Evolutionary conservation across 2,113 vertebrate genomes (phyloP), one percentile per base, ranked within the genome.

Genomic region (Hemibates koningsi): DNA sequence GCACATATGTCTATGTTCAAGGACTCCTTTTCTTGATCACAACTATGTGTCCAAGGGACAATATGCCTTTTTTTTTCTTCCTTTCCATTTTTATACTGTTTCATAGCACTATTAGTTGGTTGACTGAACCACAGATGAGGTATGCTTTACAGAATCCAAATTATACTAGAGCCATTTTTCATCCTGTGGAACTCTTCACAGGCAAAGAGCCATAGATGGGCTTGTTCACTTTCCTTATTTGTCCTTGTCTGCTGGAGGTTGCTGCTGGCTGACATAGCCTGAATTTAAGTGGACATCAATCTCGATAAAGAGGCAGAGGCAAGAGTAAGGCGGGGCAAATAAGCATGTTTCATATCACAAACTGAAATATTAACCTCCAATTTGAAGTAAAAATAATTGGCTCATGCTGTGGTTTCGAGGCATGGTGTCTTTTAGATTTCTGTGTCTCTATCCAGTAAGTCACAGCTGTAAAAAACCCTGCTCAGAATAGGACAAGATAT

Each of bases 161-260:
- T 95, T 94, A 93, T 89, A 92, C 73, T 12, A 13, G 61, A 91
- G 91, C 92, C 86, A 94, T 96, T 96, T 96, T 94, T 96, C 93
- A 95, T 95, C 80, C 89, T n/a, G 73, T 57, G 85, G 81, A 92
- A 86, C 90, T 93, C 90, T 92, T 94, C 89, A 93, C 82, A 93
- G 91, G 86, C 91, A 90, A 91, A 94, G 92, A 93, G 93, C 93
- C 88, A 89, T 93, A 90, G 92, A 95, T 91, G 87, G 87, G 88
- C 92, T 90, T 88, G 87, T 93, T 95, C 91, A 92, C 92, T 93
- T 94, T 90, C 89, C 93, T 95, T 95, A 92, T 95, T 95, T 92
- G 94, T 95, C 94, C 93, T 95, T 95, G 95, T 95, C 94, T 93
- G 88, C 91, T 87, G 91, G 91, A 94, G 94, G 91, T 94, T 95